Conservation (phyloP, 2,797 vertebrate species). For the Esox lucius region DNA sequence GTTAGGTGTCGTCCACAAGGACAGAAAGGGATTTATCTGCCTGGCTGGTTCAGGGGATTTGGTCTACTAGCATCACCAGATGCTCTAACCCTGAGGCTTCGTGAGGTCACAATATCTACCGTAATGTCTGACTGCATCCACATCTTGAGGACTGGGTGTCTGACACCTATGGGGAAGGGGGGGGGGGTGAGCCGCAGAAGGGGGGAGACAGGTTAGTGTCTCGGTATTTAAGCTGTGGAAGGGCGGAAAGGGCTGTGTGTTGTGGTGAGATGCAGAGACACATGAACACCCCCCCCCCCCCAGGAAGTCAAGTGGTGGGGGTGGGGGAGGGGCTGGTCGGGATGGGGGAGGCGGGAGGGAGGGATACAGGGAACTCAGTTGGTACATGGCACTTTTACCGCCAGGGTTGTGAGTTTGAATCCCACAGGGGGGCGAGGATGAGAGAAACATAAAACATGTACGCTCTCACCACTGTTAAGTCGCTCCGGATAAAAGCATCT, state of each 20-base stretch:
- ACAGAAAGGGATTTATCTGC: no score
- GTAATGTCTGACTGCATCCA: background rate
- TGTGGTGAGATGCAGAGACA: no score
- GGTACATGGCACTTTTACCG: constrained; percentile 24
- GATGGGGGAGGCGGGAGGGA: constrained; percentile 25
- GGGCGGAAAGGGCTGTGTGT: no score
- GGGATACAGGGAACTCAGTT: constrained; percentile 22
- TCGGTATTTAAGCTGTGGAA: background rate
- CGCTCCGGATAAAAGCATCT: no score
- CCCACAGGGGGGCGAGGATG: no score
- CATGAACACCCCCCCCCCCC: no score
- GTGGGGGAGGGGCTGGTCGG: constrained; percentile 33
- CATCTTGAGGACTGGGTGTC: no score
- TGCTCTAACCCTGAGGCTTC: background rate
- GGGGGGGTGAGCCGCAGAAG: background rate
- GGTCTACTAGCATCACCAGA: background rate
- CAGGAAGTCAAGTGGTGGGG: no score
- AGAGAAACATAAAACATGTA: no score
- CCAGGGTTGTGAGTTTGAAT: no score
- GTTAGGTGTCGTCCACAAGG: background rate
- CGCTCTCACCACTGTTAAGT: no score
- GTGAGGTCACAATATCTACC: background rate
- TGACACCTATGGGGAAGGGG: background rate
- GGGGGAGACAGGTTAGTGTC: no score
- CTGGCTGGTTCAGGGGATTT: background rate